Evolutionary conservation across 2,797 vertebrate species (phyloP).

Genomic region (Odontamblyopus lacepedii): DNA sequence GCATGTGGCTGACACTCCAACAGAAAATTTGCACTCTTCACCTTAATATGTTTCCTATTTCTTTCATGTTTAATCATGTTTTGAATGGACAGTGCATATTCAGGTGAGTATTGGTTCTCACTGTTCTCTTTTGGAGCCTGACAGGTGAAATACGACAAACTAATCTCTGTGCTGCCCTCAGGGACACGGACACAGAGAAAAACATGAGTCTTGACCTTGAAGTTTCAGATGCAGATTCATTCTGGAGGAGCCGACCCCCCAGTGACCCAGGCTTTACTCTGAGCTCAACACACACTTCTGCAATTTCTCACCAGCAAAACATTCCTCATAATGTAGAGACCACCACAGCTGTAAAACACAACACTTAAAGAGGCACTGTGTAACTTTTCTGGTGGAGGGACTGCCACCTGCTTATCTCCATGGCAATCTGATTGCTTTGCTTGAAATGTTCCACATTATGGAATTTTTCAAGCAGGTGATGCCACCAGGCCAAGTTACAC

Average conservation of each 20-base stretch:
- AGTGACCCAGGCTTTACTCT: slow-evolving; percentile 41
- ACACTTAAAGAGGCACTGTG: slow-evolving; percentile 1
- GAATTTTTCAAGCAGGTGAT: neutral
- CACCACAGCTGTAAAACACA: slow-evolving; percentile 19
- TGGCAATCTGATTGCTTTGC: neutral
- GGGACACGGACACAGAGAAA: slow-evolving; percentile 63
- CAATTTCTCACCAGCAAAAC: slow-evolving; percentile 30
- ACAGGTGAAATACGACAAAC: slow-evolving; percentile 73
- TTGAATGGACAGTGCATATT: neutral
- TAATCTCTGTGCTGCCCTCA: slow-evolving; percentile 59
- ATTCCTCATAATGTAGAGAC: slow-evolving; percentile 24
- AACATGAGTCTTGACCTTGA: slow-evolving; percentile 70
- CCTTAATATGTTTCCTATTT: too few species aligned
- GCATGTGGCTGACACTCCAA: too few species aligned
- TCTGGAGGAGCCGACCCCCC: slow-evolving; percentile 51
- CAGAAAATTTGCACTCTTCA: too few species aligned
- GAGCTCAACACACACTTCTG: slow-evolving; percentile 19
- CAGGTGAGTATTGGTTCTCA: slow-evolving; percentile 7
- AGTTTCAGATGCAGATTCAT: slow-evolving; percentile 71
- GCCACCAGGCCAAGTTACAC: neutral
- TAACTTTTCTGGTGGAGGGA: neutral
- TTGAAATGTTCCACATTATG: neutral
- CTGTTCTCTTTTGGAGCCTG: slow-evolving; percentile 61
- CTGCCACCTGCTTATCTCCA: neutral
- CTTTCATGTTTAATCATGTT: too few species aligned